Evolutionary conservation across 2,888 invertebrate species (phyloP).

Genomic region (Plagodis pulveraria): DNA sequence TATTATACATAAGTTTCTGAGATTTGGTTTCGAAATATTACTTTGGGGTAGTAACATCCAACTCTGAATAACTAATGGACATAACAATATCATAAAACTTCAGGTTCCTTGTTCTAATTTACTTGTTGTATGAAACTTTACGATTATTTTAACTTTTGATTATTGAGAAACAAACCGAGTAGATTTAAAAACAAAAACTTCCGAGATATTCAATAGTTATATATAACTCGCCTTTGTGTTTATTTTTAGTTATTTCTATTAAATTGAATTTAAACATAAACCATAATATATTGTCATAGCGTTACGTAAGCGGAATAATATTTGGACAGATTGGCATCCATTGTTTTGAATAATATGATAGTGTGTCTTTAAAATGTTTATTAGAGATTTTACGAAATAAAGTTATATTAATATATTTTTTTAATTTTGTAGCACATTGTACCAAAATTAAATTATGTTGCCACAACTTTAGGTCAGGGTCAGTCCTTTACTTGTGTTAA

Average conservation of each 20-base stretch:
- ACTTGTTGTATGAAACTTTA: conserved; percentile 30
- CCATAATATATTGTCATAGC: no score
- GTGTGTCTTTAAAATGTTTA: no score
- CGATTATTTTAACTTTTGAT: neutral
- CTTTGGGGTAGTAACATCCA: conserved; percentile 3
- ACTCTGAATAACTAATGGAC: conserved; percentile 12
- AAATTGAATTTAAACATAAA: no score
- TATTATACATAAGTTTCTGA: neutral
- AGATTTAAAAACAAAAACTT: neutral
- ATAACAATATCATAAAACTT: conserved; percentile 16
- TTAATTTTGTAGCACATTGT: no score
- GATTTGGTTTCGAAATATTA: conserved; percentile 7
- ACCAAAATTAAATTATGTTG: no score
- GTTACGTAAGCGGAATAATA: no score
- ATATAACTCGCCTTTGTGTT: neutral
- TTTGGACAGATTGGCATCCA: no score
- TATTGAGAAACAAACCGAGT: neutral
- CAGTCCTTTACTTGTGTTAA: no score
- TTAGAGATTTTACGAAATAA: no score
- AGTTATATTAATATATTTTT: no score
- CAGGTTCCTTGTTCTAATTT: conserved; percentile 1
- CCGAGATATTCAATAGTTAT: neutral
- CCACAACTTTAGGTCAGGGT: no score
- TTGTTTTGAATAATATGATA: no score
- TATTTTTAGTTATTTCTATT: neutral